These are phyloP conservation scores for Drosophila sordidula DNA, from an alignment of 2,888 invertebrate species.

Conservation along the genomic window DNA sequence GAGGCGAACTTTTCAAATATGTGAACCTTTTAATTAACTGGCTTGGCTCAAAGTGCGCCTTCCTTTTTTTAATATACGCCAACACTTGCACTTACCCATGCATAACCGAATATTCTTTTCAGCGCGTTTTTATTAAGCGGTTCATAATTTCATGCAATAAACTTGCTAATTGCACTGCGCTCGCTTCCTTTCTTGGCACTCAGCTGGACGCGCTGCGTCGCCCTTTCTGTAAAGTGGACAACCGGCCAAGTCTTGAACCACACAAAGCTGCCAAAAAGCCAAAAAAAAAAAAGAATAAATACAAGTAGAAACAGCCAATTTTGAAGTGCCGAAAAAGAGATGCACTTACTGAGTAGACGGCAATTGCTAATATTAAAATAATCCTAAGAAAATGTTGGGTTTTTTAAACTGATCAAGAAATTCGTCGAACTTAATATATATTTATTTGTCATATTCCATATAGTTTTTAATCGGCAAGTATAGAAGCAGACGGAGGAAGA, in stretches of 20 bases:
- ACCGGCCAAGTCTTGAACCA: conserved; percentile 51
- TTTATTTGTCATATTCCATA: no score
- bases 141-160: conserved; percentile 81
- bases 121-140: conserved; percentile 62
- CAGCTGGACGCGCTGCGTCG: conserved; percentile 42
- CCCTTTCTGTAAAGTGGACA: conserved; percentile 52
- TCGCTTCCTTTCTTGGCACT: conserved; percentile 72
- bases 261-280: conserved; percentile 71
- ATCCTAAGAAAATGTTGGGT: background rate
- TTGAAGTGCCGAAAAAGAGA: background rate
- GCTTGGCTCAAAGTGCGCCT: conserved; percentile 42
- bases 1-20: conserved; percentile 73
- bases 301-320: background rate
- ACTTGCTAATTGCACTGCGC: conserved; percentile 77
- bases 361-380: background rate
- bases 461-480: no score
- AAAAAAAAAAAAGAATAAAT: conserved; percentile 9
- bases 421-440: no score
- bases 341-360: conserved; percentile 3
- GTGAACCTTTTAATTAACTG: conserved; percentile 78
- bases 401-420: no score
- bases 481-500: no score
- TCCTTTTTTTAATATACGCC: conserved; percentile 48
- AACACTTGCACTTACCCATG: conserved; percentile 2
- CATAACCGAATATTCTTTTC: conserved; percentile 8